These are phyloP conservation scores for Acrocephalus arundinaceus DNA, from an alignment of 2,113 vertebrate genomes.

Conservation along the genomic window DNA sequence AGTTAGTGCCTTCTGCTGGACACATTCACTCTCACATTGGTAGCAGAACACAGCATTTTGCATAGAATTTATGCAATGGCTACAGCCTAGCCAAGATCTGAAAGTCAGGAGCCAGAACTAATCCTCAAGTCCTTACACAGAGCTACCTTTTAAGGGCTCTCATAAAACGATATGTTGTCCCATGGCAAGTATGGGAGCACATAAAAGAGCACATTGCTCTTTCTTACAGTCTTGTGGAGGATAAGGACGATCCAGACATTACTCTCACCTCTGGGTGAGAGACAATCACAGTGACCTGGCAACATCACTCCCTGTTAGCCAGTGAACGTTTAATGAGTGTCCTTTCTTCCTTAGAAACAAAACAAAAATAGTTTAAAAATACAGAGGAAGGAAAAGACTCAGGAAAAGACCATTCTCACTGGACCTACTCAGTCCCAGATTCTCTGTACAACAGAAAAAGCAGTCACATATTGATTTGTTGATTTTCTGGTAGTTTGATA, in stretches of 20 bases:
- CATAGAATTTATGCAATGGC: not conserved
- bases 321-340: not conserved
- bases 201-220: not conserved
- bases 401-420: not conserved
- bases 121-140: not conserved
- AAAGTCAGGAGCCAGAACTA: conserved; percentile 1
- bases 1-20: not conserved
- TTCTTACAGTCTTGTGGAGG: not conserved
- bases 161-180: not conserved
- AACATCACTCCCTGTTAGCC: not conserved
- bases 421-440: not conserved
- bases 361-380: not conserved
- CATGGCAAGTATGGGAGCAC: not conserved
- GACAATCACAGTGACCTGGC: not conserved
- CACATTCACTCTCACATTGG: not conserved
- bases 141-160: not conserved
- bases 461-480: not conserved
- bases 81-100: not conserved
- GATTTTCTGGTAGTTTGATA: not conserved
- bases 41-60: not conserved
- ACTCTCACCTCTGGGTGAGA: not conserved
- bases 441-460: not conserved
- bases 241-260: not conserved
- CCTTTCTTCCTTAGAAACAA: not conserved
- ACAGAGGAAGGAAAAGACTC: not conserved